Base-by-base conservation (phyloP, 1,140 invertebrate species). In the Trypoxylus dichotomus region DNA sequence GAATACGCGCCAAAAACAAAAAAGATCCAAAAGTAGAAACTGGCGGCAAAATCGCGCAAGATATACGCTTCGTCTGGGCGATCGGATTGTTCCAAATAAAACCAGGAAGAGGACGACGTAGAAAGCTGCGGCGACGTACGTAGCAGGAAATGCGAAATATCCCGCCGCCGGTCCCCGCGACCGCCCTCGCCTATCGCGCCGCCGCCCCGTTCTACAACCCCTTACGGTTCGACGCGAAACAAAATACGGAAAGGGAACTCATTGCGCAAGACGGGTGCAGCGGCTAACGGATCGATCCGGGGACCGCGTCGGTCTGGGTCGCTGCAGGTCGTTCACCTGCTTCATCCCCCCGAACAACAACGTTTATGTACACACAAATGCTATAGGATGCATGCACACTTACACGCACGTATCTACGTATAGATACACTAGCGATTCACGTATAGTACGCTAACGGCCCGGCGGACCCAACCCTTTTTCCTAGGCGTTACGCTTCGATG, bases 271-370 rank as follows among this genome's bases (percentile, higher is more conserved):
- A 76, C 79, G 80, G 79, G 80, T 81, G 81, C 80, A 80, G 78
- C 75, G 76, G 15, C 11, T 32, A 32, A 19, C 71, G 13, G 37
- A 63, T 77, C 78, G 76, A 74, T 81, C 81, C 75, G 81, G 79
- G 79, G 79, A 19, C 47, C 47, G 47, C 82, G 81, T 81, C 83
- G 83, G 83, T 83, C 82, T 83, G 82, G 83, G 83, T 83, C 82
- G 82, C 78, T 79, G 73, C 68, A 77, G 83, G 82, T 83, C 83
- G 79, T 83, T 83, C 82, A 83, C 83, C 83, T 81, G 82, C 74
- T 81, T 78, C 78, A 80, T 81, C 80, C 82, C 82, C 80, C 63
- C 63, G 21, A 25, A 71, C 63, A 24, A 68, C 60, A 54, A 54
- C 47, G 19, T 54, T 54, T 54, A 54, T 54, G n/a, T 19, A 54